Conservation (phyloP, 2,113 vertebrate species). For the Herpailurus yagouaroundi region DNA sequence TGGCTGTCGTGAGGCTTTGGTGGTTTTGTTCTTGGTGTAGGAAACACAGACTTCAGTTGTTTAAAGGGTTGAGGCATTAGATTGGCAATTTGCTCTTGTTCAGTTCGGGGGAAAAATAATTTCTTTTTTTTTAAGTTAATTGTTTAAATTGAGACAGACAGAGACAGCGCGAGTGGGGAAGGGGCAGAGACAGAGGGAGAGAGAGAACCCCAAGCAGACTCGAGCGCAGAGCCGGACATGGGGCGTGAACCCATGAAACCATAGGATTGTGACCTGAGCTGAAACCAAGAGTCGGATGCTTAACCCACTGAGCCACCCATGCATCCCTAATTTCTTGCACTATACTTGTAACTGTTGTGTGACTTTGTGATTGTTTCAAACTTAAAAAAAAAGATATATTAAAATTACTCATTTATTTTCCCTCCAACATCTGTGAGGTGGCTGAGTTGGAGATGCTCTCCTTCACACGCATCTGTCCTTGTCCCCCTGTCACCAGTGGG, state of each 20-base stretch:
- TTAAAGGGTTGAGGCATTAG: neutral
- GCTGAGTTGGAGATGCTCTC: neutral
- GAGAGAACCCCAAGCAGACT: too few species aligned
- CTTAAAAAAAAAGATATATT: neutral
- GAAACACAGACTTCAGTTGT: neutral
- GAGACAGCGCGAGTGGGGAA: too few species aligned
- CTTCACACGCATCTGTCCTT: fast-evolving
- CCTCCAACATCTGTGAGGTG: neutral
- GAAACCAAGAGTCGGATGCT: too few species aligned
- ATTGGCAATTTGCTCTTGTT: neutral
- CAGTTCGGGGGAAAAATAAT: neutral
- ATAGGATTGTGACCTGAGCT: too few species aligned
- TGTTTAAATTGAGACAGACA: too few species aligned
- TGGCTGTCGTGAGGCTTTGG: neutral
- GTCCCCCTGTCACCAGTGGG: neutral
- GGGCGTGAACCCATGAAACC: too few species aligned
- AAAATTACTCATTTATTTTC: neutral
- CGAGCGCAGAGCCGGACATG: too few species aligned
- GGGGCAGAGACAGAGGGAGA: too few species aligned
- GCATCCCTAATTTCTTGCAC: neutral
- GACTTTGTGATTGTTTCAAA: neutral
- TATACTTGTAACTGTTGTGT: too few species aligned
- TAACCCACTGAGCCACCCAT: too few species aligned
- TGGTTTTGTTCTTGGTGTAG: neutral
- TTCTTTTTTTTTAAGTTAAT: neutral